Percentiles rank a stretch among this genome's conserved stretches.
Conservation (phyloP, 2,113 vertebrate species). For the Sinocyclocheilus maitianheensis region DNA sequence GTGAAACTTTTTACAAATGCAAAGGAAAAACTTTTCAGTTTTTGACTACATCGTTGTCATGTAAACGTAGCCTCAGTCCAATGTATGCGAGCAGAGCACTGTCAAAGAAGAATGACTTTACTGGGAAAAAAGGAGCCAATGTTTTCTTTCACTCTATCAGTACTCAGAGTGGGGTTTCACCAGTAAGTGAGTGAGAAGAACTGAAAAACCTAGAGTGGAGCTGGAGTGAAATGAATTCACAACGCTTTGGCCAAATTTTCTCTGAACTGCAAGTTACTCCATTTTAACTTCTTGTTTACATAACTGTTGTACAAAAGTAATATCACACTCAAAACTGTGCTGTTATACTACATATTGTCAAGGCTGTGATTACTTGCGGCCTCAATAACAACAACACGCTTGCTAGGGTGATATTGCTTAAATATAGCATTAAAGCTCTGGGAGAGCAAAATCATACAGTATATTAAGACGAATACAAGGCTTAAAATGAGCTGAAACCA, state of each 20-base stretch:
- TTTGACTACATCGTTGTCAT: too few species aligned
- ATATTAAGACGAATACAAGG: slow-evolving; percentile 63
- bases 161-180: neutral
- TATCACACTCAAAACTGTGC: neutral
- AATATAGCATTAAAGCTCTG: slow-evolving; percentile 32
- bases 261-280: neutral
- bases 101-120: neutral
- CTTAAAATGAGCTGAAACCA: slow-evolving; percentile 59
- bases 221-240: neutral
- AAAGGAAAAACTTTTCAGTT: too few species aligned
- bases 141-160: neutral
- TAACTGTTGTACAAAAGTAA: neutral
- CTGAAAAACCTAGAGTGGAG: neutral
- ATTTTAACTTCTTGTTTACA: neutral
- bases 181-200: neutral
- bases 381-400: neutral
- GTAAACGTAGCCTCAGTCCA: neutral
- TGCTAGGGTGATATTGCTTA: slow-evolving; percentile 2
- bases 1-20: too few species aligned
- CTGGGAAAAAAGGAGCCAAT: neutral
- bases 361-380: neutral
- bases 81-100: neutral
- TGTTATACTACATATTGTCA: neutral
- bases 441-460: slow-evolving; percentile 56
- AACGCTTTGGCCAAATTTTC: neutral